Conservation (phyloP, 2,113 vertebrate genomes). For the Crotophaga sulcirostris region DNA sequence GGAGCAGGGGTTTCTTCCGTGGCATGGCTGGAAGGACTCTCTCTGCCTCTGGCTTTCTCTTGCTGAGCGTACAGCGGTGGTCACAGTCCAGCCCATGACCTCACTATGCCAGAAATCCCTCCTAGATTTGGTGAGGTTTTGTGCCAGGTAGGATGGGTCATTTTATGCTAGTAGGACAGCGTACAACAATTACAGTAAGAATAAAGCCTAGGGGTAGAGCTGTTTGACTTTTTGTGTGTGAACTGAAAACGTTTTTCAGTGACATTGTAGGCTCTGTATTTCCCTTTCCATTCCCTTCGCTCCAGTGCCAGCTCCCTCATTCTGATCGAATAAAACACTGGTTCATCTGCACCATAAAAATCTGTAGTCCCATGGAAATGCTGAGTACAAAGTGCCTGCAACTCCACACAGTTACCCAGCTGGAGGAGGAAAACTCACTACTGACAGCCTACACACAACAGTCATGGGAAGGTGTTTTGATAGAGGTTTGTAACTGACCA, state of each 20-base stretch:
- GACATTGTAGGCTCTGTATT: not conserved
- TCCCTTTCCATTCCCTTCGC: not conserved
- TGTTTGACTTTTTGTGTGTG: not conserved
- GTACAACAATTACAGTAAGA: not conserved
- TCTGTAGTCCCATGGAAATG: not conserved
- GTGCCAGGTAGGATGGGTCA: not conserved
- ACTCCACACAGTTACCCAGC: not conserved
- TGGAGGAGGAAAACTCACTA: not conserved
- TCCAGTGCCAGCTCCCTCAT: not conserved
- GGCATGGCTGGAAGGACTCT: not conserved
- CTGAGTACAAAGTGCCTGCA: not conserved
- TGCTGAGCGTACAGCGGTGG: not conserved
- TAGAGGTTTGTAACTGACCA: not conserved
- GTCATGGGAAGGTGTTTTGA: not conserved
- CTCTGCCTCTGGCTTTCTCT: not conserved
- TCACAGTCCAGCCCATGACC: not conserved
- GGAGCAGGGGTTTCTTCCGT: not conserved
- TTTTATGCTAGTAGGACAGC: not conserved
- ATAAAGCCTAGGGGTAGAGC: not conserved
- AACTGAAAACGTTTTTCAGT: not conserved
- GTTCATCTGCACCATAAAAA: accelerated
- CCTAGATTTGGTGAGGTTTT: not conserved
- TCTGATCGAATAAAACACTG: not conserved
- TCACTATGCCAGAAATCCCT: not conserved
- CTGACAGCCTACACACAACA: not conserved